Conservation (phyloP, 2,888 invertebrate species). For the Pollenia amentaria region DNA sequence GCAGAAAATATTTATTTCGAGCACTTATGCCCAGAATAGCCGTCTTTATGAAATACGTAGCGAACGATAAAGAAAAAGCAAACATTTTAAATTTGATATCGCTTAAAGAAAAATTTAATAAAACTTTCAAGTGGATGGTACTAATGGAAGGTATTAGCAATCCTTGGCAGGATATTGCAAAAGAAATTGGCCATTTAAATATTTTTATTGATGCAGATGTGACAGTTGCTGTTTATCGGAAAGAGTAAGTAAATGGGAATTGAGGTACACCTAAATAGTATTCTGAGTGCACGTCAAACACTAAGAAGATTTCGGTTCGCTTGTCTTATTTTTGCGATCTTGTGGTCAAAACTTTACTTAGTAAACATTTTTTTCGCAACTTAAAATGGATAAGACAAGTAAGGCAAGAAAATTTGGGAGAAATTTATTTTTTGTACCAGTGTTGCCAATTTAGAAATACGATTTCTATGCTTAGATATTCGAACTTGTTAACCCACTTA, state of each 20-base stretch:
- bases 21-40: slow-evolving; percentile 76
- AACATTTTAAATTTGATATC: slow-evolving; percentile 76
- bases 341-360: too few species aligned
- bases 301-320: too few species aligned
- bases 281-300: too few species aligned
- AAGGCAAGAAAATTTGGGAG: too few species aligned
- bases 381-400: too few species aligned
- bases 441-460: too few species aligned
- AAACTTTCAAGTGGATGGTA: slow-evolving; percentile 78
- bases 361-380: too few species aligned
- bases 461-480: too few species aligned
- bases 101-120: slow-evolving; percentile 27
- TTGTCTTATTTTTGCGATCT: too few species aligned
- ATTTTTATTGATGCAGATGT: slow-evolving; percentile 81
- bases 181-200: slow-evolving; percentile 63
- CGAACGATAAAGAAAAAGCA: slow-evolving; percentile 60
- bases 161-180: slow-evolving; percentile 9
- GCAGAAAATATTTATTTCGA: slow-evolving; percentile 27
- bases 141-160: slow-evolving; percentile 64
- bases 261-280: too few species aligned
- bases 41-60: slow-evolving; percentile 76
- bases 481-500: too few species aligned
- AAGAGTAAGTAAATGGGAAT: slow-evolving; percentile 37
- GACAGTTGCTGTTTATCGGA: slow-evolving; percentile 76
- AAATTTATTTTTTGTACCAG: too few species aligned